Percentiles rank a stretch among this genome's conserved stretches.
Evolutionary conservation across 2,113 vertebrate genomes (phyloP).

Genomic region (Seriola dumerili): DNA sequence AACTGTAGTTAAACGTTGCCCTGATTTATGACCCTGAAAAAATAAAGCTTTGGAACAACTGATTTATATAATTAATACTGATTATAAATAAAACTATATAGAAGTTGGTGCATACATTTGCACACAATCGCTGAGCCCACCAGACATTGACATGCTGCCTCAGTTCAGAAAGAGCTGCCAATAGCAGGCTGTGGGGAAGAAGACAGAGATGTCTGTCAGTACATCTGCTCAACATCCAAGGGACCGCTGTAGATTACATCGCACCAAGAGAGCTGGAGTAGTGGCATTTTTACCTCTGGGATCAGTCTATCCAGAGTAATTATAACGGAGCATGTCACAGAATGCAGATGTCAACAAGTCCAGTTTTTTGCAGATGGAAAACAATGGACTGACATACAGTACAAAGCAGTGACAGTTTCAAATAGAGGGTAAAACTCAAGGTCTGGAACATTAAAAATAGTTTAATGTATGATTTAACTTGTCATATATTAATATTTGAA

Average conservation of each 20-base stretch:
- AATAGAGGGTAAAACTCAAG: neutral
- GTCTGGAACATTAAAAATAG: neutral
- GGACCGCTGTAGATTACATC: slow-evolving; percentile 13
- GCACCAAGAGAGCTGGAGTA: neutral
- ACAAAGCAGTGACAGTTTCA: neutral
- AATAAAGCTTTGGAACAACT: neutral
- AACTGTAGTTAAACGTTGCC: neutral
- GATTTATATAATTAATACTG: neutral
- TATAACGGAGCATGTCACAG: neutral
- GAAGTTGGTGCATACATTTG: neutral
- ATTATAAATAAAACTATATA: neutral
- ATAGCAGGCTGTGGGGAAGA: neutral
- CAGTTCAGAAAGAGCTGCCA: neutral
- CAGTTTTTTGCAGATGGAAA: neutral
- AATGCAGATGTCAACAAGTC: neutral
- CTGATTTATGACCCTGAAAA: neutral
- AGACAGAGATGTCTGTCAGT: neutral
- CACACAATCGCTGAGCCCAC: neutral
- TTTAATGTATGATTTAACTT: neutral
- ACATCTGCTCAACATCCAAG: slow-evolving; percentile 10
- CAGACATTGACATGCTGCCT: neutral
- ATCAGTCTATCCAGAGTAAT: neutral
- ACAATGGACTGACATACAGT: neutral
- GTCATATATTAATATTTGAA: slow-evolving; percentile 16
- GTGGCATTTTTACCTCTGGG: slow-evolving; percentile 6